Percentiles rank a stretch among this genome's conserved stretches.
These are phyloP conservation scores for Chrysotoxum bicinctum DNA, from an alignment of 2,888 invertebrate species.

Conservation along the genomic window DNA sequence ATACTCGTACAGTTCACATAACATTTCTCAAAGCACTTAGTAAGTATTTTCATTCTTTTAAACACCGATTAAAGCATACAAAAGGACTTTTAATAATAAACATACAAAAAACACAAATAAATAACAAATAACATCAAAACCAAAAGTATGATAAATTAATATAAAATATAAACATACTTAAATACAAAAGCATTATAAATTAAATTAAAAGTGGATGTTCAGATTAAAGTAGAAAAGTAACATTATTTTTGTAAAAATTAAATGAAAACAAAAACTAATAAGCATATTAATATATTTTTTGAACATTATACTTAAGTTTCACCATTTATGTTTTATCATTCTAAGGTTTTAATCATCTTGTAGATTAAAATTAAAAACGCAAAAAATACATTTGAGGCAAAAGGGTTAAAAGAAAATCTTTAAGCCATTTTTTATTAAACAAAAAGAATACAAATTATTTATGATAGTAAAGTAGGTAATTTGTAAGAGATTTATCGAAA, in stretches of 20 bases:
- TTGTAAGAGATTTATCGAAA: slow-evolving; percentile 51
- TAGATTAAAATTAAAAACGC: slow-evolving; percentile 1
- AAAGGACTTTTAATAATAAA: background rate
- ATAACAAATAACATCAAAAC: slow-evolving; percentile 7
- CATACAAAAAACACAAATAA: background rate
- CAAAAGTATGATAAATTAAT: background rate
- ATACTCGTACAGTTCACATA: slow-evolving; percentile 18
- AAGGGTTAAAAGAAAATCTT: slow-evolving; percentile 26
- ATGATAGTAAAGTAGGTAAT: slow-evolving; percentile 53
- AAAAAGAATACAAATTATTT: slow-evolving; percentile 52
- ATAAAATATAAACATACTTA: background rate
- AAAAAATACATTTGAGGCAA: slow-evolving; percentile 9
- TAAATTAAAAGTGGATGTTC: background rate
- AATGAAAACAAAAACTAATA: slow-evolving; percentile 20
- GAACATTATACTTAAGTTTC: background rate
- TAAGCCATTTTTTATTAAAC: slow-evolving; percentile 45
- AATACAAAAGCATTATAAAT: background rate
- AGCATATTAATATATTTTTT: slow-evolving; percentile 2
- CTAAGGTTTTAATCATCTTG: background rate
- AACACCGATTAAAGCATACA: slow-evolving; percentile 6
- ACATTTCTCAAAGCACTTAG: slow-evolving; percentile 40
- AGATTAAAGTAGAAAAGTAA: slow-evolving; percentile 43
- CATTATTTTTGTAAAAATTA: slow-evolving; percentile 65
- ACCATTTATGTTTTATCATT: background rate
- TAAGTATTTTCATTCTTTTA: slow-evolving; percentile 12